Evolutionary conservation across 2,888 invertebrate species (phyloP).

Genomic region (Drosophila niveifrons): DNA sequence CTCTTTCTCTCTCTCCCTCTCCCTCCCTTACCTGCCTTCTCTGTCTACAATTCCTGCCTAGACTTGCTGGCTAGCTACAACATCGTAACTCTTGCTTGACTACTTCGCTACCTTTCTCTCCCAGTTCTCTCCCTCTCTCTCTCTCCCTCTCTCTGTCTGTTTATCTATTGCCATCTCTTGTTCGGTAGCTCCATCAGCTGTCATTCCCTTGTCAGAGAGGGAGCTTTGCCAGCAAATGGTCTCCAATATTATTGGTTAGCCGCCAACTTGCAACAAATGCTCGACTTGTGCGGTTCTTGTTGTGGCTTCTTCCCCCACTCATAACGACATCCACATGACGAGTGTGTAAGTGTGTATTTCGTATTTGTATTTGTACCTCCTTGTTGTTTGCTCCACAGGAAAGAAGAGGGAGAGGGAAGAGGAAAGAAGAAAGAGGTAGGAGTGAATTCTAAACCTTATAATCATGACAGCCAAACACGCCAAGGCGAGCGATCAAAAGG

Average conservation of each 20-base stretch:
- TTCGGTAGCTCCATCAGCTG: neutral
- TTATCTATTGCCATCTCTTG: neutral
- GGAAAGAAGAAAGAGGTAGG: neutral
- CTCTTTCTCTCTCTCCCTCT: neutral
- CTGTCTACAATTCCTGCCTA: too few relatives aligned
- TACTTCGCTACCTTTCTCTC: neutral
- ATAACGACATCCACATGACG: neutral
- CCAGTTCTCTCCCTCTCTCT: too few relatives aligned
- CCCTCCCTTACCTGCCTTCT: neutral
- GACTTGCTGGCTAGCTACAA: too few relatives aligned
- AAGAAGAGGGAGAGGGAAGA: neutral
- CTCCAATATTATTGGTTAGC: neutral
- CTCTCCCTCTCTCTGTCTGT: neutral
- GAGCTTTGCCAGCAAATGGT: neutral
- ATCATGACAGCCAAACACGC: slow-evolving; percentile 63
- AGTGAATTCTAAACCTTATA: slow-evolving; percentile 47
- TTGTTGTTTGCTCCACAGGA: neutral
- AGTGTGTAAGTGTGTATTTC: neutral
- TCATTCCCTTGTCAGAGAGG: neutral
- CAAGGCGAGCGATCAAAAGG: slow-evolving; percentile 38
- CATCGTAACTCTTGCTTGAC: too few relatives aligned
- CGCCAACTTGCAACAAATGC: slow-evolving; percentile 3
- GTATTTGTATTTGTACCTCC: neutral
- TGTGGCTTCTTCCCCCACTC: neutral
- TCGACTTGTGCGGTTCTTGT: slow-evolving; percentile 1